Evolutionary conservation across 2,113 vertebrate species (phyloP).

Genomic region (Bufo gargarizans): DNA sequence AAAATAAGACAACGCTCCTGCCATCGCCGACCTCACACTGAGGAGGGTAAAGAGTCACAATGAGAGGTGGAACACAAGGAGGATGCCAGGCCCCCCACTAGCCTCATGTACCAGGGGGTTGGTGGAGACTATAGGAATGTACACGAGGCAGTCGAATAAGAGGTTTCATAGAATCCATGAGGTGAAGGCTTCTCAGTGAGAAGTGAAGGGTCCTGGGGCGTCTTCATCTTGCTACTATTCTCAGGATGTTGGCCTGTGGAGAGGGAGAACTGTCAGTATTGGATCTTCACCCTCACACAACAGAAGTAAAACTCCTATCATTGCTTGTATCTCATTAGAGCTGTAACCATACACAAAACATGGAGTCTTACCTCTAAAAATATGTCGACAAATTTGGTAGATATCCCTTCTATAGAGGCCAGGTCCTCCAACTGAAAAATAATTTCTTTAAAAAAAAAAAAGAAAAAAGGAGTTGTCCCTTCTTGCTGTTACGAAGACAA

Average conservation of each 20-base stretch:
- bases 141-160: background rate
- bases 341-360: background rate
- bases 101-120: background rate
- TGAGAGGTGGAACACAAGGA: no score
- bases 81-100: background rate
- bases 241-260: slow-evolving; percentile 44
- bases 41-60: background rate
- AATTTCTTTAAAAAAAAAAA: no score
- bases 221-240: slow-evolving; percentile 30
- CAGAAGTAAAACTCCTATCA: background rate
- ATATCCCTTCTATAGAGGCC: slow-evolving; percentile 23
- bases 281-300: background rate
- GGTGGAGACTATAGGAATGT: background rate
- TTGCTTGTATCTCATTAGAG: no score
- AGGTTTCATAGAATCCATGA: slow-evolving; percentile 1
- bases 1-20: background rate
- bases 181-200: background rate
- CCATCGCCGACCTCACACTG: background rate
- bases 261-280: background rate
- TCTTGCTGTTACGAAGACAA: no score
- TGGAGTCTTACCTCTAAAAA: slow-evolving; percentile 31
- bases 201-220: background rate
- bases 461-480: no score
- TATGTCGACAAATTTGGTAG: slow-evolving; percentile 5
- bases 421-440: slow-evolving; percentile 45